phyloP scores from a whole-genome alignment of 2,888 invertebrate genomes.

The Yponomeuta evonymella region DNA sequence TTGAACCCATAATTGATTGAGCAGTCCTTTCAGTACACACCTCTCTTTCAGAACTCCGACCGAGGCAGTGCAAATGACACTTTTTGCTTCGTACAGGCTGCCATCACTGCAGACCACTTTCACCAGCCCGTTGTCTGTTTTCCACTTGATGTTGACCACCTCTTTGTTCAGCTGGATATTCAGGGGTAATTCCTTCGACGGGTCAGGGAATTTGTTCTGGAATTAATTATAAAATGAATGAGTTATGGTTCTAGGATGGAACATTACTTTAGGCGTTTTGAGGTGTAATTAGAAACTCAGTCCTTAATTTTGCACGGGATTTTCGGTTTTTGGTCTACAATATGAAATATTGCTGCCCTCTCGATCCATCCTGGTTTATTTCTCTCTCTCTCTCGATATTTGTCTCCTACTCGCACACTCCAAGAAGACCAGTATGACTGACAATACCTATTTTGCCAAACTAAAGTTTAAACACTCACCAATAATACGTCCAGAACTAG shows the following conservation, averaged over 20 bases:
- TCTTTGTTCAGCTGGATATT: slow-evolving; percentile 47
- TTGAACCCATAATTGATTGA: too few species aligned
- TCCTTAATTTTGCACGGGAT: too few species aligned
- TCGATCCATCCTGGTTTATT: too few species aligned
- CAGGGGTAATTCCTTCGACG: slow-evolving; percentile 32
- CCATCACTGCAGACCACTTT: slow-evolving; percentile 54
- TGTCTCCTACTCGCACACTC: too few species aligned
- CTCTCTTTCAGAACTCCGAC: slow-evolving; percentile 74
- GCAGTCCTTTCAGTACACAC: slow-evolving; percentile 10
- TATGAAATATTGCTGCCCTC: too few species aligned
- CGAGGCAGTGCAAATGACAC: slow-evolving; percentile 74
- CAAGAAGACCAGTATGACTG: too few species aligned
- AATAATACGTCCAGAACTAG: not conserved
- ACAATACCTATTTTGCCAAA: too few species aligned
- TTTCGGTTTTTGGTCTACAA: too few species aligned
- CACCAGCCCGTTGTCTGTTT: slow-evolving; percentile 26
- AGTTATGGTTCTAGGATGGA: not conserved
- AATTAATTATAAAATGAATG: not conserved
- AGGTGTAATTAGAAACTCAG: too few species aligned
- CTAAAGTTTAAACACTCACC: slow-evolving; percentile 19
- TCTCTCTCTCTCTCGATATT: too few species aligned
- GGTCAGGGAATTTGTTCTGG: slow-evolving; percentile 40
- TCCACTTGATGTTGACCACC: slow-evolving; percentile 39
- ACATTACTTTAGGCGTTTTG: too few species aligned
- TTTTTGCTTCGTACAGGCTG: slow-evolving; percentile 53